These are phyloP conservation scores for Phalanger gymnotis DNA, from an alignment of 2,797 vertebrate genomes.

Conservation along the genomic window DNA sequence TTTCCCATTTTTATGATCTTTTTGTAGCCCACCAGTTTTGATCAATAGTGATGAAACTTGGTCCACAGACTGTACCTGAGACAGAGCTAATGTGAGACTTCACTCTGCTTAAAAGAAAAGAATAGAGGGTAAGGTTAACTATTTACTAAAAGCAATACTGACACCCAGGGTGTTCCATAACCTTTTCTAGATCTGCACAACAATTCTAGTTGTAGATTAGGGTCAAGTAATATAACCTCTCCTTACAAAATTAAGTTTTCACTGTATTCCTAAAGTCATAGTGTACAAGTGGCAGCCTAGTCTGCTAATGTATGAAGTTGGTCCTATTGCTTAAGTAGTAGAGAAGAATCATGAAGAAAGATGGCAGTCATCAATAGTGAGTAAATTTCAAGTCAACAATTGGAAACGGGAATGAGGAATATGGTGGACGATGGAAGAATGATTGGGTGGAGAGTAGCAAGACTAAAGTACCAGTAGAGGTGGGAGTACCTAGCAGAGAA, in stretches of 20 bases:
- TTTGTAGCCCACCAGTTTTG: background rate
- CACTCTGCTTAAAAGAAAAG: background rate
- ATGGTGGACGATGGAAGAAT: background rate
- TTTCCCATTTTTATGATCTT: no score
- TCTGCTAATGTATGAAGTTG: background rate
- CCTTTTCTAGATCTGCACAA: background rate
- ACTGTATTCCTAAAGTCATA: background rate
- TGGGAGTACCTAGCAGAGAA: background rate
- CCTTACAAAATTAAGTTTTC: background rate
- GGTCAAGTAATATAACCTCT: background rate
- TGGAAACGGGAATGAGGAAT: background rate
- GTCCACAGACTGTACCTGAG: background rate
- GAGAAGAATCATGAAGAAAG: background rate
- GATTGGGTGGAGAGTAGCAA: background rate
- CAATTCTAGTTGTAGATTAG: background rate
- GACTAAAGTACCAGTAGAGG: background rate
- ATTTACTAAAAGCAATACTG: background rate
- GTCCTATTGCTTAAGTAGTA: background rate
- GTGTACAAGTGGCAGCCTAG: background rate
- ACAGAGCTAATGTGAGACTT: background rate
- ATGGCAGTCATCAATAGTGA: background rate
- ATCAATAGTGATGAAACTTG: background rate
- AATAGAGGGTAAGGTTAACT: background rate
- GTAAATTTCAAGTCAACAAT: background rate
- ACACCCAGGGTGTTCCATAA: background rate